A percentile compares a stretch with the other conserved stretches of the same genome.
Conservation (phyloP, 1,140 invertebrate genomes). For the Oscheius sp. region DNA sequence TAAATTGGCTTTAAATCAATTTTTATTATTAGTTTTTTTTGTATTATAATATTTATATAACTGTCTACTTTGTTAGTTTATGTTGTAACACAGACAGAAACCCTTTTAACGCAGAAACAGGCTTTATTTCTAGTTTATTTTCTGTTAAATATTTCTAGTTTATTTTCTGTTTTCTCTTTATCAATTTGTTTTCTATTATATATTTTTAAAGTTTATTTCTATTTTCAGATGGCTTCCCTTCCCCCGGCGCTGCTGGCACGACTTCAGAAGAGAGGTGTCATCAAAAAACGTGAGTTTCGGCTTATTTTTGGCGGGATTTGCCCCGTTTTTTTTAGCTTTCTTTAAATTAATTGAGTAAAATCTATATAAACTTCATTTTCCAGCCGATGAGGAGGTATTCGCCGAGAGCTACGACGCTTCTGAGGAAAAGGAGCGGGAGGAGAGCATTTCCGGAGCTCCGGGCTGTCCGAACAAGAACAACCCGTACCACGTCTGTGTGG, state of each 20-base stretch:
- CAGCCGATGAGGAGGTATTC: conserved; percentile 74
- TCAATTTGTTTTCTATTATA: no score
- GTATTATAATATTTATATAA: no score
- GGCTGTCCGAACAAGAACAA: conserved; percentile 95
- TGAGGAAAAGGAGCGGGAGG: conserved; percentile 40
- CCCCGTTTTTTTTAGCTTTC: not conserved
- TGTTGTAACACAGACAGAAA: no score
- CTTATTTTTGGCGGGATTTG: not conserved
- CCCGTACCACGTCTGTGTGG: conserved; percentile 85
- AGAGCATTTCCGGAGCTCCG: conserved; percentile 60
- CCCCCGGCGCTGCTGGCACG: conserved; percentile 79
- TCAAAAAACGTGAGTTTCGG: conserved; percentile 44
- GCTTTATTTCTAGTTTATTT: no score
- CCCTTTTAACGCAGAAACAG: no score
- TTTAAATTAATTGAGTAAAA: not conserved
- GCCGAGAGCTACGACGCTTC: conserved; percentile 77
- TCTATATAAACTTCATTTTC: not conserved
- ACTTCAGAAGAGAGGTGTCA: conserved; percentile 79
- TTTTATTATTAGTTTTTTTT: no score
- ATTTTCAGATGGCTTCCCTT: no score
- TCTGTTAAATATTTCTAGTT: no score
- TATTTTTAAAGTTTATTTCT: no score
- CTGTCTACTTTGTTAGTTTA: no score
- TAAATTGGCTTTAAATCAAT: no score
- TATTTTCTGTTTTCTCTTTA: no score